A percentile compares a stretch with the other conserved stretches of the same genome.
phyloP scores from a whole-genome alignment of 1,140 invertebrate species.

The Hyles vespertilio region DNA sequence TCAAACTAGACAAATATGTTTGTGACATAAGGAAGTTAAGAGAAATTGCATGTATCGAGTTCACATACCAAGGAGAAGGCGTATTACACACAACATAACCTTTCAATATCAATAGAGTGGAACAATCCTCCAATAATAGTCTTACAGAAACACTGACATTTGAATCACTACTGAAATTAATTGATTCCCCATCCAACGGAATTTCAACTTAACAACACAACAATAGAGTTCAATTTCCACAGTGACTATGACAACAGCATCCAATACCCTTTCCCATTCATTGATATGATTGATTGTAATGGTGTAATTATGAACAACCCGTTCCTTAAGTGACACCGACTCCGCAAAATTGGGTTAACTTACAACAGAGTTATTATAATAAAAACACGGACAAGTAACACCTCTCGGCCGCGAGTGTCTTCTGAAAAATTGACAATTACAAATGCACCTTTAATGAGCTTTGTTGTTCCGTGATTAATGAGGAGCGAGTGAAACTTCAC shows the following conservation, averaged over 20 bases:
- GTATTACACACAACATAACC: conserved; percentile 1
- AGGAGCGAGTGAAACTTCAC: conserved; percentile 33
- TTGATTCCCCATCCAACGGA: neutral
- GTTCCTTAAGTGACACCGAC: conserved; percentile 28
- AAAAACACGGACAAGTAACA: neutral
- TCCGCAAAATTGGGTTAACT: conserved; percentile 17
- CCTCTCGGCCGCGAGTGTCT: conserved; percentile 19
- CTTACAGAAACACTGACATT: conserved; percentile 5
- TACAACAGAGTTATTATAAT: conserved; percentile 1
- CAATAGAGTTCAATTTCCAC: conserved; percentile 2
- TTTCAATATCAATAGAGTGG: conserved; percentile 4
- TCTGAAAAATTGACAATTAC: conserved; percentile 53
- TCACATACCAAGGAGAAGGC: neutral
- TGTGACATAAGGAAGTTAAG: no score
- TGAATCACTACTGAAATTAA: conserved; percentile 5
- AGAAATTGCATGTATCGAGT: no score
- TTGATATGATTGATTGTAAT: conserved; percentile 60
- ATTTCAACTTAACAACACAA: neutral
- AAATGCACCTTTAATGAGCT: conserved; percentile 66
- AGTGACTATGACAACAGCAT: conserved; percentile 2
- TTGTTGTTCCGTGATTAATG: conserved; percentile 66
- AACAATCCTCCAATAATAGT: conserved; percentile 3
- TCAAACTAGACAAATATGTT: no score
- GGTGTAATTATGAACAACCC: conserved; percentile 52
- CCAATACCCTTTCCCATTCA: conserved; percentile 37